Percentiles rank a stretch among this genome's conserved stretches.
phyloP scores from a whole-genome alignment of 2,888 invertebrate species.

The Pycnomerus fuliginosus region DNA sequence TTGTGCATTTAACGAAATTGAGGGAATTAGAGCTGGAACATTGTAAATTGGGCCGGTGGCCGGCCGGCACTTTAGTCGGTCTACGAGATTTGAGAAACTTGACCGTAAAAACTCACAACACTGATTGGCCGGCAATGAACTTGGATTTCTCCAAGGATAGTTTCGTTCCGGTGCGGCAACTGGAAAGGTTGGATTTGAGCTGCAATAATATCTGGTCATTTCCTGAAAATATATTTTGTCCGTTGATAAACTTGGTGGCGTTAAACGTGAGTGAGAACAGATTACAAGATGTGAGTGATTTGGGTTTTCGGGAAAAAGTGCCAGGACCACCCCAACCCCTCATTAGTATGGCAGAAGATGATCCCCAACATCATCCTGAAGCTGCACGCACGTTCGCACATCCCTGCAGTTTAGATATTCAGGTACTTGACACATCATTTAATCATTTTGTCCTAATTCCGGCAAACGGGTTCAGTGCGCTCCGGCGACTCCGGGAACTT shows the following conservation, averaged over 20 bases:
- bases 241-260: slow-evolving; percentile 73
- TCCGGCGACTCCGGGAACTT: slow-evolving; percentile 75
- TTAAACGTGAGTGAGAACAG: slow-evolving; percentile 86
- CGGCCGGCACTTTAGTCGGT: slow-evolving; percentile 75
- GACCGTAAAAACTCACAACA: slow-evolving; percentile 81
- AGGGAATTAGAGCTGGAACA: slow-evolving; percentile 79
- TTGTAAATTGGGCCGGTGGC: slow-evolving; percentile 84
- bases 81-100: slow-evolving; percentile 80
- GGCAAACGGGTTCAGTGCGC: slow-evolving; percentile 76
- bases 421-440: slow-evolving; percentile 78
- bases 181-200: slow-evolving; percentile 82
- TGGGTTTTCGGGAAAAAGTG: slow-evolving; percentile 76
- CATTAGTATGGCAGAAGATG: slow-evolving; percentile 62
- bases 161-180: slow-evolving; percentile 72
- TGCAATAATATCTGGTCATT: slow-evolving; percentile 89
- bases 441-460: slow-evolving; percentile 85
- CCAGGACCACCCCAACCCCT: slow-evolving; percentile 62
- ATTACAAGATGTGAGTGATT: slow-evolving; percentile 82
- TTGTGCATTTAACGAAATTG: slow-evolving; percentile 76
- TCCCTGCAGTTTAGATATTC: slow-evolving; percentile 76
- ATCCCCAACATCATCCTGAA: slow-evolving; percentile 49
- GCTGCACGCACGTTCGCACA: slow-evolving; percentile 43
- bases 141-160: slow-evolving; percentile 79
- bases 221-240: slow-evolving; percentile 82
- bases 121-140: slow-evolving; percentile 80